Evolutionary conservation across 2,797 vertebrate genomes (phyloP), one percentile per base, ranked within the genome.

Genomic region (Aplochiton taeniatus): DNA sequence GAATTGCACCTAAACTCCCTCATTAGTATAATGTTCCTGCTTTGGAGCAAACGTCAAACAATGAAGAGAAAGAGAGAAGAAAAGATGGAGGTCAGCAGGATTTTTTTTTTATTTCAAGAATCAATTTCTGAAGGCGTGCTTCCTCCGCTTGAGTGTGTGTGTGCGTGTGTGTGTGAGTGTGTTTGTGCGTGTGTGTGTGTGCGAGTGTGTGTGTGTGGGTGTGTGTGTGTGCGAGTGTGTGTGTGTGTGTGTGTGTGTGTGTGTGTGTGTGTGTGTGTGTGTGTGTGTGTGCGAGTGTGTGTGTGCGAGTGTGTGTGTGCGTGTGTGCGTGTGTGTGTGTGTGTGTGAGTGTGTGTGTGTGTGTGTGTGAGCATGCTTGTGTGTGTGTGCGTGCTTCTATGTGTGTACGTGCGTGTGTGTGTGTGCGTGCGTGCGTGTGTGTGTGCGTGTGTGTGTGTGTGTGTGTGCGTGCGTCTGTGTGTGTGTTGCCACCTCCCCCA

Each of bases 191-290:
- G n/a, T 72, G 31, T 72, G 20, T 66, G 18, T 46, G 45, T 18
- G 42, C 48, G 50, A 63, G 55, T 63, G 50, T 58, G 18, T 66
- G 63, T 16, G 4, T 63, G 58, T 46, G 11, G 31, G 13, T 57
- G 11, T 48, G 47, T 48, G 47, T 48, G 53, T 65, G 58, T 63
- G 50, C 55, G 19, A 66, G 63, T 16, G 4, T 63, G 58, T 46
- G 11, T 55, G 31, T 57, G 47, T 48, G 47, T 48, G 47, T 48
- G 47, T 48, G 47, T 48, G 47, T 48, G 47, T 48, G 47, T 48
- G 47, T 48, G 47, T 48, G 47, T 48, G 54, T 66, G 59, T 61
- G 55, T 59, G 60, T 63, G 58, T 65, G 55, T 50, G 54, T 53
- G 52, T 31, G 31, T 31, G 6, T 3, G 6, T 31, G 31, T 31